These are phyloP conservation scores for Rhabdornis inornatus DNA, from an alignment of 2,113 vertebrate genomes.

Conservation along the genomic window DNA sequence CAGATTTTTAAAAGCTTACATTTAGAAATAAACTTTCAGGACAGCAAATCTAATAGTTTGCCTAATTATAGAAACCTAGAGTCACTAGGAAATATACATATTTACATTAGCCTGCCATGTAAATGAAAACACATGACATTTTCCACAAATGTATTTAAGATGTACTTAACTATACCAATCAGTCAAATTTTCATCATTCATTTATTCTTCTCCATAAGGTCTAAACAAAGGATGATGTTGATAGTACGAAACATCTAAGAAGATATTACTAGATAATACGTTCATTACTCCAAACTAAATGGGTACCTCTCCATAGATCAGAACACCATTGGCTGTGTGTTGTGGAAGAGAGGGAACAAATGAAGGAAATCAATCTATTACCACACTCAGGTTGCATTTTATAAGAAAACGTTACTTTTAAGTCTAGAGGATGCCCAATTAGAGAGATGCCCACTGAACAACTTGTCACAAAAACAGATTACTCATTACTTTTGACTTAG, in stretches of 20 bases:
- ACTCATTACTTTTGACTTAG: not conserved
- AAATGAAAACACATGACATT: not conserved
- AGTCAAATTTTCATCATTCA: not conserved
- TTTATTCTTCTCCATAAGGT: not conserved
- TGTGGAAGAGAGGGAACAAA: not conserved
- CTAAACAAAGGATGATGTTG: not conserved
- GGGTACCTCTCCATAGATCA: rapidly evolving
- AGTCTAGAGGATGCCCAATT: not conserved
- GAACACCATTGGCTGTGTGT: not conserved
- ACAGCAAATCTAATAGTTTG: not conserved
- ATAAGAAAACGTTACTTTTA: not conserved
- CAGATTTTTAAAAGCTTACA: not conserved
- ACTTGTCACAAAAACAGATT: not conserved
- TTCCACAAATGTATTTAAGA: not conserved
- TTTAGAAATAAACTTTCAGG: not conserved
- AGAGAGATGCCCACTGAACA: not conserved
- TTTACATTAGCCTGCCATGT: not conserved
- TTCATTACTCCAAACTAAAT: not conserved
- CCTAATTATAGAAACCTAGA: not conserved
- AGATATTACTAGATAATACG: not conserved
- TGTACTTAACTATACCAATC: not conserved
- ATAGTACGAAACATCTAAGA: not conserved
- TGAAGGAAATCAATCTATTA: not conserved
- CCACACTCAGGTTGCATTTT: not conserved
- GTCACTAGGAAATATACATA: not conserved